A percentile compares a stretch with the other conserved stretches of the same genome.
phyloP scores from a whole-genome alignment of 1,140 invertebrate species.

The Leptopilina boulardi region DNA sequence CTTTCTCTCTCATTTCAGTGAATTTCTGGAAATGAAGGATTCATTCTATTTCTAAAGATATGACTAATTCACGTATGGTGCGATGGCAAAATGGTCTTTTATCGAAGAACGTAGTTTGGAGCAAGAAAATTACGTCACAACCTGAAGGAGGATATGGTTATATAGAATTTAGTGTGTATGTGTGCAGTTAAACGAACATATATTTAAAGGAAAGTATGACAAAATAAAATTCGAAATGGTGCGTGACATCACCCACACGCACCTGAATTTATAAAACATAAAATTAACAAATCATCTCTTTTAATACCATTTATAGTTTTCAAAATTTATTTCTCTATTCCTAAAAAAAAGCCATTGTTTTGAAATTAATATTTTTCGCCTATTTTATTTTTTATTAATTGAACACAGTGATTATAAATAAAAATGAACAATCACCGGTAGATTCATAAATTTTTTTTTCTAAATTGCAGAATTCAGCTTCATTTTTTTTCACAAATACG shows the following conservation, averaged over 20 bases:
- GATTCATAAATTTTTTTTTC: too few relatives aligned
- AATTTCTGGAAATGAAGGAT: background rate
- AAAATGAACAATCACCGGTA: too few relatives aligned
- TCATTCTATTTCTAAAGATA: conserved; percentile 16
- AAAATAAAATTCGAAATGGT: conserved; percentile 24
- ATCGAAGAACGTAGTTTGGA: background rate
- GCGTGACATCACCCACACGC: conserved; percentile 18
- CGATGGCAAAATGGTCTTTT: background rate
- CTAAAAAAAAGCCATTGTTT: too few relatives aligned
- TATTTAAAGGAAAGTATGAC: conserved; percentile 18
- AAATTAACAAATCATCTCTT: background rate
- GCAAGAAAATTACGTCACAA: conserved; percentile 10
- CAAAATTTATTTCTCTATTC: background rate
- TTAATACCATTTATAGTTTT: background rate
- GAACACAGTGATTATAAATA: too few relatives aligned
- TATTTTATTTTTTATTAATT: too few relatives aligned
- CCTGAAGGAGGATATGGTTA: background rate
- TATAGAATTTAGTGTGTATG: background rate
- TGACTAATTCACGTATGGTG: background rate
- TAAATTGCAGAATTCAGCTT: too few relatives aligned
- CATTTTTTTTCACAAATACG: too few relatives aligned
- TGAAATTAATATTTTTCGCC: too few relatives aligned
- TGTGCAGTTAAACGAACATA: background rate
- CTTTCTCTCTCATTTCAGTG: background rate
- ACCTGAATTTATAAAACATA: background rate